Conservation (phyloP, 2,113 vertebrate genomes). For the Pseudorasbora parva region DNA sequence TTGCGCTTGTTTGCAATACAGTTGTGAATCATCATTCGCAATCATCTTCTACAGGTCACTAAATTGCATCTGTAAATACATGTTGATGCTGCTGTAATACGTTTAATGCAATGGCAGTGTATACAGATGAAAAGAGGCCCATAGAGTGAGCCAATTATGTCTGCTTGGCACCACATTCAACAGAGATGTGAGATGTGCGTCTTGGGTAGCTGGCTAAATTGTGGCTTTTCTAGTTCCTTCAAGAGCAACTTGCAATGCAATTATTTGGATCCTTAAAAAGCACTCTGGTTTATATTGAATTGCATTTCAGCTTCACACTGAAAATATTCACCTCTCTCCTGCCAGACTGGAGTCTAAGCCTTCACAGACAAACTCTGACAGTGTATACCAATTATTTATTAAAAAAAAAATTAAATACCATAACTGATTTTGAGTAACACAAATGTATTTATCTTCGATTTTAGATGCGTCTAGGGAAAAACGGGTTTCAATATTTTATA, state of each 20-base stretch:
- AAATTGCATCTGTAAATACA: conserved; percentile 38
- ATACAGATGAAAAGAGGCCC: conserved; percentile 36
- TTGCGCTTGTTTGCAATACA: neutral
- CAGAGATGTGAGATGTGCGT: neutral
- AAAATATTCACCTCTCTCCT: neutral
- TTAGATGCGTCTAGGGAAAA: neutral
- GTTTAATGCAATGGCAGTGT: conserved; percentile 48
- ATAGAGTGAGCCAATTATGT: conserved; percentile 24
- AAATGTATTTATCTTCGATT: conserved; percentile 8
- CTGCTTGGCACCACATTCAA: neutral
- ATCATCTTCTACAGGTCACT: conserved; percentile 38
- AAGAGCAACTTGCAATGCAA: neutral
- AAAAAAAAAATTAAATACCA: neutral
- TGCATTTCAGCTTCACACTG: neutral
- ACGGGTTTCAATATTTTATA: conserved; percentile 14
- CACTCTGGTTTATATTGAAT: neutral
- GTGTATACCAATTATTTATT: neutral
- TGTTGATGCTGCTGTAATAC: conserved; percentile 40
- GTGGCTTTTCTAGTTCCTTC: neutral
- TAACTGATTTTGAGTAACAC: neutral
- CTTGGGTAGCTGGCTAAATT: neutral
- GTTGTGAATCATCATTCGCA: neutral
- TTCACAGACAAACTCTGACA: neutral
- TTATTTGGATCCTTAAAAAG: neutral
- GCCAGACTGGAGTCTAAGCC: neutral